Percentiles rank a stretch among this genome's conserved stretches.
Conservation (phyloP, 2,797 vertebrate genomes). For the Manis javanica region DNA sequence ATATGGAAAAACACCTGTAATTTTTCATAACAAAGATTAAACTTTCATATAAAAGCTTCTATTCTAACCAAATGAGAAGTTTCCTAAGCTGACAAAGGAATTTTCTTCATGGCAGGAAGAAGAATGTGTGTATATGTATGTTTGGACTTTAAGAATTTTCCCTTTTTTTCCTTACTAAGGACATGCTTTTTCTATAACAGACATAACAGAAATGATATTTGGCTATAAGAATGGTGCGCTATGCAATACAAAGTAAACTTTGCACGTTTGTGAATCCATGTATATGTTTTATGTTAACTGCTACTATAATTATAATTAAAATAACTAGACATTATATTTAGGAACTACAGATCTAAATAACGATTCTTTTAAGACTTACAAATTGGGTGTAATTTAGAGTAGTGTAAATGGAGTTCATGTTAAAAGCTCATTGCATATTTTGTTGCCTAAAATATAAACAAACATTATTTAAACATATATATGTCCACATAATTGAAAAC, state of each 20-base stretch:
- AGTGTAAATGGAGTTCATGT: not conserved
- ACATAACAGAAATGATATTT: not conserved
- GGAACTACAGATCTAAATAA: not conserved
- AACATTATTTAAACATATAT: not conserved
- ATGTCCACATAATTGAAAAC: not conserved
- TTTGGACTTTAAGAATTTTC: not conserved
- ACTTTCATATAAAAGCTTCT: not conserved
- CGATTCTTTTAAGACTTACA: not conserved
- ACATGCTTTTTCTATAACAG: not conserved
- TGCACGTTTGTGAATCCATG: not conserved
- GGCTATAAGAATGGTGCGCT: not conserved
- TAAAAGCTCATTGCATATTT: slow-evolving; percentile 30
- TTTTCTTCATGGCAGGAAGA: not conserved
- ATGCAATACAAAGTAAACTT: not conserved
- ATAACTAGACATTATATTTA: not conserved
- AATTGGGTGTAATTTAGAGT: not conserved
- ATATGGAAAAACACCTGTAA: not conserved
- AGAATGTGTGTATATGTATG: not conserved
- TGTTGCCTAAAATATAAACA: not conserved
- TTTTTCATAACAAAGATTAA: slow-evolving; percentile 32
- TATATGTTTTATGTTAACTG: not conserved
- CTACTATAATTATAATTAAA: slow-evolving; percentile 48
- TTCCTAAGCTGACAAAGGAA: not conserved
- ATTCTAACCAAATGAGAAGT: not conserved
- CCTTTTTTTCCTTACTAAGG: not conserved